These are phyloP conservation scores for Peromyscus leucopus DNA, from an alignment of 2,113 vertebrate genomes.

Conservation along the genomic window DNA sequence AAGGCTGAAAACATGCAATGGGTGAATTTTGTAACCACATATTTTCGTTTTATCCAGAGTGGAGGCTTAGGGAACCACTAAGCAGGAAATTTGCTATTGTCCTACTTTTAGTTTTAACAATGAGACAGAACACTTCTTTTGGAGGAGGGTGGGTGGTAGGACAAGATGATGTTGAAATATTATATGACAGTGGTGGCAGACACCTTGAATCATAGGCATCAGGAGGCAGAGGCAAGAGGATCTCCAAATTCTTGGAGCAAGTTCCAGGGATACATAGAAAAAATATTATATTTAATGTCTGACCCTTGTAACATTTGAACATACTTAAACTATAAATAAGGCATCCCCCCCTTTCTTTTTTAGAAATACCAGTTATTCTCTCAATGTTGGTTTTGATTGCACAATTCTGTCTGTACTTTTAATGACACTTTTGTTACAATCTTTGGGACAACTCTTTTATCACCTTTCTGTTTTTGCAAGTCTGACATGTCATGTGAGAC, in stretches of 20 bases:
- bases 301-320: conserved; percentile 5
- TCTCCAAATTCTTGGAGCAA: too few relatives aligned
- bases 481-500: not conserved
- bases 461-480: not conserved
- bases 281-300: not conserved
- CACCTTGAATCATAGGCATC: too few relatives aligned
- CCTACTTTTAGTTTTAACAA: not conserved
- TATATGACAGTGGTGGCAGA: not conserved
- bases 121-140: not conserved
- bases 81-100: not conserved
- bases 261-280: too few relatives aligned
- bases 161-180: conserved; percentile 18
- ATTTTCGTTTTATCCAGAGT: not conserved
- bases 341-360: not conserved
- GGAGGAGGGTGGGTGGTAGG: not conserved
- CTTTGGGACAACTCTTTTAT: not conserved
- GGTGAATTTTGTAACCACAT: not conserved
- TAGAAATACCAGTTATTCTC: not conserved
- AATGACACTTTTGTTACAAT: not conserved
- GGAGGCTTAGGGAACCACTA: not conserved
- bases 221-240: too few relatives aligned
- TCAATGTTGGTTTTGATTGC: not conserved
- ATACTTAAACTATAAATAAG: not conserved
- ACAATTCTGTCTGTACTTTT: not conserved
- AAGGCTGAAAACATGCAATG: not conserved